Base-by-base conservation (phyloP, 2,888 invertebrate genomes). In the Choristoneura rosaceana region DNA sequence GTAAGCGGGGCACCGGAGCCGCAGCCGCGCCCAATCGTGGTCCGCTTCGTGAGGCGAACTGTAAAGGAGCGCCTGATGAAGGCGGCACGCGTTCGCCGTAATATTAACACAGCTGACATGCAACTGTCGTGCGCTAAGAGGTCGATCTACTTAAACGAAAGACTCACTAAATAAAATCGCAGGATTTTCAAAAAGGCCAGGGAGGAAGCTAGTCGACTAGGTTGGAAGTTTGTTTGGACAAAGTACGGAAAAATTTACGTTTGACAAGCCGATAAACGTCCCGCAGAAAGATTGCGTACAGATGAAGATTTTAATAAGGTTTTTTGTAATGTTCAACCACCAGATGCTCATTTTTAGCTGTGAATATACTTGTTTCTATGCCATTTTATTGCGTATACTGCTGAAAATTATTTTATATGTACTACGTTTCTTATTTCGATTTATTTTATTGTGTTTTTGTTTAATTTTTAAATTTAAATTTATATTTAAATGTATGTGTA, bases 1-100 rank as follows among this genome's bases (percentile, higher is more conserved):
- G 47, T 50, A 50, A 50, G 47, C 34, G 45, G 47, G 4, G 64
- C 33, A 0, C 50, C 64, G 34, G n/a, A 25, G 14, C 17, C 50
- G 34, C 64, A 34, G 50, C 50, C 33, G 34, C 64, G 68, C 59
- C 17, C 62, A 41, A 33, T 64, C 17, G 62, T 33, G 15, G 60
- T 64, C n/a, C 68, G 73, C n/a, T 58, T 68, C 12, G n/a, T 59
- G 4, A 68, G 68, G 2, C 68, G 68, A 50, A 59, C 58, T 0
- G 8, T 58, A 8, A 68, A 68, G 2, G 68, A 68, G 9, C 17
- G 33, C n/a, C 50, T 73, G 15, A n/a, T 68, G 9, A 34, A 41
- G 17, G 73, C 58, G 3, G 73, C 73, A 3, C 68, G 73, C 5
- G 68, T 68, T 45, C 68, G 68, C 25, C 73, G 73, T 43, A 47